Conservation (phyloP, 2,797 vertebrate genomes). For the Diplodus sargus region DNA sequence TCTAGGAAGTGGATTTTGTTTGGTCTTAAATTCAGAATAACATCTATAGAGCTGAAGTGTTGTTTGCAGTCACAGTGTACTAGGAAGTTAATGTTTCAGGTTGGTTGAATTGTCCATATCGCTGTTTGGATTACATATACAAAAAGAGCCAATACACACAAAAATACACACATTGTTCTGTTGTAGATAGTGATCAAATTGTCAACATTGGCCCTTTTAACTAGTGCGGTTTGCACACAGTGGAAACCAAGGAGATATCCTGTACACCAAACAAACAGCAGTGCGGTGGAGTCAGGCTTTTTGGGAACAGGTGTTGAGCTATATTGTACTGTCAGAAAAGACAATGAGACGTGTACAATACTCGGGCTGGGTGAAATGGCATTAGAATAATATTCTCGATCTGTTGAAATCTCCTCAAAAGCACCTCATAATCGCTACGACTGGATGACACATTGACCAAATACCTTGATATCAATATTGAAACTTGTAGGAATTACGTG, state of each 20-base stretch:
- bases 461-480: too few relatives aligned
- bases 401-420: too few relatives aligned
- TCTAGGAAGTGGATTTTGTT: constrained; percentile 5
- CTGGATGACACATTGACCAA: too few relatives aligned
- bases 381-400: too few relatives aligned
- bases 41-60: neutral
- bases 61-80: neutral
- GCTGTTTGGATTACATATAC: neutral
- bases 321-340: constrained; percentile 9
- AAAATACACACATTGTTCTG: constrained; percentile 12
- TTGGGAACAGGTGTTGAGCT: constrained; percentile 32
- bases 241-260: constrained; percentile 56
- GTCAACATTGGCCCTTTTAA: constrained; percentile 56
- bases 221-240: constrained; percentile 33
- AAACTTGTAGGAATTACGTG: too few relatives aligned
- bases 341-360: constrained; percentile 19
- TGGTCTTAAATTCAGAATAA: neutral
- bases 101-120: constrained; percentile 1
- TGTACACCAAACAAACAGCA: constrained; percentile 45
- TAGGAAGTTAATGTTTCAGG: neutral
- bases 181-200: constrained; percentile 48
- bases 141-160: neutral
- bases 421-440: too few relatives aligned
- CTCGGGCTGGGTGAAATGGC: too few relatives aligned
- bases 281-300: constrained; percentile 11